Percentiles rank a stretch among this genome's conserved stretches.
Evolutionary conservation across 2,888 invertebrate genomes (phyloP).

Genomic region (Disparrhopalites patrizii): DNA sequence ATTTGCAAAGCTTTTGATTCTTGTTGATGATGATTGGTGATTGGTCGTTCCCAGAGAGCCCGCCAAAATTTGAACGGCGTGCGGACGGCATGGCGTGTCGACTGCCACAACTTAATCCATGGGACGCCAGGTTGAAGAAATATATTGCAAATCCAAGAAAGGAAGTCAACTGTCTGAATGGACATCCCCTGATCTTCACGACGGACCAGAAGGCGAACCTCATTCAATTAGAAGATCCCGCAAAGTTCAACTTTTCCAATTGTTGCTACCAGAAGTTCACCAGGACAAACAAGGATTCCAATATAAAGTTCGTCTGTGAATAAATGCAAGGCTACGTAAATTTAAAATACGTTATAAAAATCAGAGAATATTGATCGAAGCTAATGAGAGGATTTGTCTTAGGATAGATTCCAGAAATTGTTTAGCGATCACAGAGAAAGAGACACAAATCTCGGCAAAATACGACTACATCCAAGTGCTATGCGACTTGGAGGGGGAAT

Average conservation of each 20-base stretch:
- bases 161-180: conserved; percentile 55
- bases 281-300: background rate
- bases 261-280: conserved; percentile 11
- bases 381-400: too few species aligned
- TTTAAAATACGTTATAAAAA: background rate
- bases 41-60: too few species aligned
- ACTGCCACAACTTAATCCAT: conserved; percentile 53
- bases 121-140: conserved; percentile 58
- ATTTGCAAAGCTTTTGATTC: too few species aligned
- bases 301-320: background rate
- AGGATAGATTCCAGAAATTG: too few species aligned
- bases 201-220: conserved; percentile 13
- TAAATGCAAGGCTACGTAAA: background rate
- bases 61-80: too few species aligned
- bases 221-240: background rate
- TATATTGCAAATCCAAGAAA: conserved; percentile 57
- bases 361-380: too few species aligned
- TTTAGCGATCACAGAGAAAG: conserved; percentile 18
- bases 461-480: conserved; percentile 32
- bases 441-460: conserved; percentile 21
- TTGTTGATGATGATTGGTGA: too few species aligned
- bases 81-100: too few species aligned
- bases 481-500: conserved; percentile 22
- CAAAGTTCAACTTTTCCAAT: background rate
- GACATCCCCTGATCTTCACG: conserved; percentile 28